Evolutionary conservation across 2,888 invertebrate genomes (phyloP).

Genomic region (Cyclophora albipunctata): DNA sequence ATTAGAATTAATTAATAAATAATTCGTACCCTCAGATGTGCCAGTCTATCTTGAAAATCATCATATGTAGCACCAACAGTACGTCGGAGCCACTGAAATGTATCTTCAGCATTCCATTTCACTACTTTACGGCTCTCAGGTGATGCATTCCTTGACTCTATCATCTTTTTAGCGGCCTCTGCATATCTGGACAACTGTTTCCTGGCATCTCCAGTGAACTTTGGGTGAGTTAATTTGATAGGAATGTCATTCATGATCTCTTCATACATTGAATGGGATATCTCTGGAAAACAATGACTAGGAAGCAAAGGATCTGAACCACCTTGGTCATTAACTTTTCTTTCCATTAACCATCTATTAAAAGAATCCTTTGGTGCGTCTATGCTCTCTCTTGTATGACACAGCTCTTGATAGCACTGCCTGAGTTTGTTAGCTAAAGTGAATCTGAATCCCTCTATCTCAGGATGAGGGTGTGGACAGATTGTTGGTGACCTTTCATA

Average conservation of each 20-base stretch:
- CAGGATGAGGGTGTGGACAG: slow-evolving; percentile 94
- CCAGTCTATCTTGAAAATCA: slow-evolving; percentile 91
- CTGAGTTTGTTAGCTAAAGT: slow-evolving; percentile 88
- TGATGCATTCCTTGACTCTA: slow-evolving; percentile 93
- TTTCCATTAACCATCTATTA: slow-evolving; percentile 96
- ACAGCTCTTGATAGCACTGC: slow-evolving; percentile 94
- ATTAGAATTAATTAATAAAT: slow-evolving; percentile 1
- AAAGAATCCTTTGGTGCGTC: slow-evolving; percentile 98
- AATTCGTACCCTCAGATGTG: slow-evolving; percentile 82
- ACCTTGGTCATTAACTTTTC: slow-evolving; percentile 90
- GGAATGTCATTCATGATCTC: slow-evolving; percentile 99
- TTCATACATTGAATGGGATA: slow-evolving; percentile 95
- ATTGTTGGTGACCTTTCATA: slow-evolving; percentile 90
- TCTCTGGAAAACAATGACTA: slow-evolving; percentile 92
- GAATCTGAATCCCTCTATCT: slow-evolving; percentile 91
- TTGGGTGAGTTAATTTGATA: slow-evolving; percentile 94
- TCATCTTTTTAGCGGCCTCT: slow-evolving; percentile 97
- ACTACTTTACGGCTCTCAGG: slow-evolving; percentile 97
- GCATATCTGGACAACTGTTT: slow-evolving; percentile 95
- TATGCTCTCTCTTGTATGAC: slow-evolving; percentile 92
- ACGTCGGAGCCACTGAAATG: slow-evolving; percentile 94
- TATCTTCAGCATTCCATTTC: slow-evolving; percentile 99
- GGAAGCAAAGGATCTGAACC: slow-evolving; percentile 94
- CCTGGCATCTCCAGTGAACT: slow-evolving; percentile 95
- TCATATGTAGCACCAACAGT: slow-evolving; percentile 96